A percentile compares a stretch with the other conserved stretches of the same genome.
Conservation (phyloP, 2,888 invertebrate genomes). For the Megaustenia siamemsis region DNA sequence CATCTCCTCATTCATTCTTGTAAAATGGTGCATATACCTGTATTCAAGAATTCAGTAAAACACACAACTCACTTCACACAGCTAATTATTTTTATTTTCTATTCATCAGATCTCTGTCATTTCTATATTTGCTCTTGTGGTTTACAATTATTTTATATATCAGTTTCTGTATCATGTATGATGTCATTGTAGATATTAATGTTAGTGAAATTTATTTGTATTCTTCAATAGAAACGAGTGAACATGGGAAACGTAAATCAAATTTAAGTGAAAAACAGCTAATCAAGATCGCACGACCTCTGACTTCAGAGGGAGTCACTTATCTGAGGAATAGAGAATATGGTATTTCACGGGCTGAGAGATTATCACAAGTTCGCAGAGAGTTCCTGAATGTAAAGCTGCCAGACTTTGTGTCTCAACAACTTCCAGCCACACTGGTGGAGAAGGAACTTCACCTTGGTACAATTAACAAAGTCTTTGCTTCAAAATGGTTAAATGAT, state of each 20-base stretch:
- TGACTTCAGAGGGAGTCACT: slow-evolving; percentile 6
- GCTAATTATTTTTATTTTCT: too few relatives aligned
- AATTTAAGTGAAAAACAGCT: background rate
- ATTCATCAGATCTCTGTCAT: too few relatives aligned
- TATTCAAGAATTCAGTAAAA: too few relatives aligned
- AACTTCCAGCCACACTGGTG: slow-evolving; percentile 71
- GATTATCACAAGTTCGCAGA: background rate
- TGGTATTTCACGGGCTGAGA: slow-evolving; percentile 2
- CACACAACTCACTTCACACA: too few relatives aligned
- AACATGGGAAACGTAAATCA: background rate
- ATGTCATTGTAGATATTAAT: too few relatives aligned
- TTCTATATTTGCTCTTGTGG: too few relatives aligned
- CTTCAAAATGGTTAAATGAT: slow-evolving; percentile 96
- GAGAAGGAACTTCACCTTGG: slow-evolving; percentile 75
- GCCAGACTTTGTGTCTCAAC: slow-evolving; percentile 68
- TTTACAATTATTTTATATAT: too few relatives aligned
- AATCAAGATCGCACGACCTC: slow-evolving; percentile 26
- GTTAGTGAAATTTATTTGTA: too few relatives aligned
- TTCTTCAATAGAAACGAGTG: background rate
- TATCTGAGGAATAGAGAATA: slow-evolving; percentile 46
- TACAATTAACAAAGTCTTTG: slow-evolving; percentile 85
- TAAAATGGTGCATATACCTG: too few relatives aligned
- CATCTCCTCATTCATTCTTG: too few relatives aligned
- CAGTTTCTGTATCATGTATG: too few relatives aligned
- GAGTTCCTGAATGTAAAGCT: slow-evolving; percentile 39